These are phyloP conservation scores for Anableps anableps DNA, from an alignment of 2,797 vertebrate species.

Conservation along the genomic window DNA sequence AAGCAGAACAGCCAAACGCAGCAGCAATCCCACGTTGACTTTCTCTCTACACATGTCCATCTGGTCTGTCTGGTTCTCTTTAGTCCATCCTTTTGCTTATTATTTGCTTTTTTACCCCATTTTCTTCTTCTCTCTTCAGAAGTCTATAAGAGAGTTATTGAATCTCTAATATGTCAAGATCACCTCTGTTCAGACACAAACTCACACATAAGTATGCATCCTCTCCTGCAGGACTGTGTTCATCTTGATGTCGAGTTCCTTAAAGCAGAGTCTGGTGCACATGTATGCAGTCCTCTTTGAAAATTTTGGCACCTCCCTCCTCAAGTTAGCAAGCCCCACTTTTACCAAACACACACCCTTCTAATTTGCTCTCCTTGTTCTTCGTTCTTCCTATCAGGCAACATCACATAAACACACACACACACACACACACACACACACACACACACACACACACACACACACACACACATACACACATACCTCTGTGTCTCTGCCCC, in stretches of 20 bases:
- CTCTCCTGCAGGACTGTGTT: constrained; percentile 13
- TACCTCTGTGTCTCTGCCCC: constrained; percentile 32
- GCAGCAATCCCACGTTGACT: constrained; percentile 63
- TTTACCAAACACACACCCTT: constrained; percentile 56
- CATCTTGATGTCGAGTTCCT: constrained; percentile 25
- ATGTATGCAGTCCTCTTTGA: constrained; percentile 56
- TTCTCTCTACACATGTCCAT: constrained; percentile 66
- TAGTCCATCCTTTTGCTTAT: constrained; percentile 45
- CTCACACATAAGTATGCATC: constrained; percentile 25
- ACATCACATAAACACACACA: constrained; percentile 32
- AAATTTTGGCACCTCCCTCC: constrained; percentile 74
- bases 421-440: constrained; percentile 23
- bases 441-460: constrained; percentile 22
- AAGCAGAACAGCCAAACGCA: constrained; percentile 81
- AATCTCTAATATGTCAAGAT: background rate
- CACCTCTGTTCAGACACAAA: constrained; percentile 9
- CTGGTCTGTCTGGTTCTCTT: constrained; percentile 7
- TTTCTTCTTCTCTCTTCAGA: constrained; percentile 17
- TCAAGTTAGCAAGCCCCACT: constrained; percentile 39
- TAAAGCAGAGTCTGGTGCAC: constrained; percentile 32
- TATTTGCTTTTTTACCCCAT: constrained; percentile 30
- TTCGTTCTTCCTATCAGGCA: constrained; percentile 34
- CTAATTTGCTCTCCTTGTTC: constrained; percentile 51
- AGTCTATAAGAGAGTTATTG: background rate
- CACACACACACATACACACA: constrained; percentile 20